These are phyloP conservation scores for Cephonodes hylas DNA, from an alignment of 2,888 invertebrate genomes.

Conservation along the genomic window DNA sequence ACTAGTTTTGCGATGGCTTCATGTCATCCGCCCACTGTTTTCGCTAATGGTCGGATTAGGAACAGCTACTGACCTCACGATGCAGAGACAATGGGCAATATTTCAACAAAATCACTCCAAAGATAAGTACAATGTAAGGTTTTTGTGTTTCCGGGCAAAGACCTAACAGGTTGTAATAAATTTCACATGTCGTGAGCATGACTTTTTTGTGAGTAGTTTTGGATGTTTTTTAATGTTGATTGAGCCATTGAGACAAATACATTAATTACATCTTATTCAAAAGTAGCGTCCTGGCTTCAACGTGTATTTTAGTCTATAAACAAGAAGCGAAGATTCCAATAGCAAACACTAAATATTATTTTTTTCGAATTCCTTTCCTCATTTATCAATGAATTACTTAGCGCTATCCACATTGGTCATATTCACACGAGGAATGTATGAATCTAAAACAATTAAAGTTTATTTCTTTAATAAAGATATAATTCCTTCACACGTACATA, in stretches of 20 bases:
- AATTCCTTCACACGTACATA: no score
- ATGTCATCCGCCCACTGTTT: constrained; percentile 33
- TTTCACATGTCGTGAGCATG: not conserved
- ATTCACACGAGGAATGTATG: no score
- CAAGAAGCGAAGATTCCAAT: no score
- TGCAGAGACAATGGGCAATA: constrained; percentile 34
- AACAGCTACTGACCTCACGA: constrained; percentile 26
- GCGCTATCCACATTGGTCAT: no score
- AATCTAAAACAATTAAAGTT: no score
- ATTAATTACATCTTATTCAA: not conserved
- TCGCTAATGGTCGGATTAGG: constrained; percentile 22
- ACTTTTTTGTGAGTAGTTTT: not conserved
- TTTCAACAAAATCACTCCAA: constrained; percentile 21
- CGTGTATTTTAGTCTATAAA: no score
- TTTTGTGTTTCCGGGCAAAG: not conserved
- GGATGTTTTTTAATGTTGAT: not conserved
- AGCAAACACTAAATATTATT: no score
- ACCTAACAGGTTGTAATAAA: not conserved
- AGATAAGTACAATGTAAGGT: not conserved
- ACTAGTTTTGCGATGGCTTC: constrained; percentile 26
- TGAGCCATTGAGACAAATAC: not conserved
- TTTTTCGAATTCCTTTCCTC: no score
- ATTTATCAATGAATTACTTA: no score
- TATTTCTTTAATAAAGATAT: no score
- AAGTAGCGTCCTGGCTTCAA: not conserved